Evolutionary conservation across 2,113 vertebrate species (phyloP).

Genomic region (Speoplatyrhinus poulsoni): DNA sequence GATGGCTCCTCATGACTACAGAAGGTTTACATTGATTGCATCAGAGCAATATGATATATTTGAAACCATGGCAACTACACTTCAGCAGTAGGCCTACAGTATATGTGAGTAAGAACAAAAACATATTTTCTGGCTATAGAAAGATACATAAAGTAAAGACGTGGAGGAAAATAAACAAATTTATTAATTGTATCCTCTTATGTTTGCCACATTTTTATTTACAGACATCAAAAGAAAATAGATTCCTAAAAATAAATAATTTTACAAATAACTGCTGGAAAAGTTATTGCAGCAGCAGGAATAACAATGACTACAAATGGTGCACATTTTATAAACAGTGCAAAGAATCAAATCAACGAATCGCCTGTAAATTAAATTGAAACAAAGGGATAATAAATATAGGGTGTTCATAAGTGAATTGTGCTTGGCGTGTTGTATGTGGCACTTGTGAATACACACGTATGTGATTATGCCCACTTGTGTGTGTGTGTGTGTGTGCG

Average conservation of each 20-base stretch:
- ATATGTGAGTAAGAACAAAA: constrained; percentile 38
- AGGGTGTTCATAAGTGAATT: neutral
- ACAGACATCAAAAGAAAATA: no score
- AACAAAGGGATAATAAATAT: neutral
- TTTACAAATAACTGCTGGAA: no score
- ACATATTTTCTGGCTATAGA: constrained; percentile 7
- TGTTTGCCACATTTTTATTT: no score
- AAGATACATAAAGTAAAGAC: no score
- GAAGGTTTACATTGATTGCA: constrained; percentile 35
- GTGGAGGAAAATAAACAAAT: no score
- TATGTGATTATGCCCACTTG: neutral
- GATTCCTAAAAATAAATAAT: no score
- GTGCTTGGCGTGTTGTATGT: neutral
- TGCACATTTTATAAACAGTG: neutral
- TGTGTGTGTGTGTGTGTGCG: constrained; percentile 13
- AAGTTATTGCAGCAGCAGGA: neutral
- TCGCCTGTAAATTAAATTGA: no score
- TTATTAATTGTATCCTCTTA: no score
- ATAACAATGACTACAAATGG: neutral
- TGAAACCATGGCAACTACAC: constrained; percentile 67
- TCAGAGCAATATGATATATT: constrained; percentile 58
- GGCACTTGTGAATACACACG: neutral
- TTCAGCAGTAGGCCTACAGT: constrained; percentile 11
- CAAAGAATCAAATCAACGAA: neutral
- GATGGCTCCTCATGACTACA: constrained; percentile 30